These are phyloP conservation scores for Plecturocebus donacophilus DNA, from an alignment of 2,113 vertebrate species.

Conservation along the genomic window DNA sequence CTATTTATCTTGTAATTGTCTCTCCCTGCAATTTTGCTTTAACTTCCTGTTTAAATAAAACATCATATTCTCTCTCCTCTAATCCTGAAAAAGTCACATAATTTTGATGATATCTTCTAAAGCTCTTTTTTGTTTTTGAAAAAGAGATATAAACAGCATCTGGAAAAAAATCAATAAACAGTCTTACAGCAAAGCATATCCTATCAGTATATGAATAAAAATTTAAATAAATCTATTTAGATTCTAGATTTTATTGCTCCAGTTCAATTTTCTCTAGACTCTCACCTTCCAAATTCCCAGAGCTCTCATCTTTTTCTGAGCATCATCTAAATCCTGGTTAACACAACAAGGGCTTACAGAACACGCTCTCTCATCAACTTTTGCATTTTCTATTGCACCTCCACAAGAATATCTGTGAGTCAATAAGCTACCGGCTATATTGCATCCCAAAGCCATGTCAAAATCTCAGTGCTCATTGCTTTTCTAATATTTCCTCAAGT, in stretches of 20 bases:
- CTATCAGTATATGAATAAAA: not conserved
- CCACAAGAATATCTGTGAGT: not conserved
- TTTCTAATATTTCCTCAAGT: not conserved
- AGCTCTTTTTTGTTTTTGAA: not conserved
- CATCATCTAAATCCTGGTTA: not conserved
- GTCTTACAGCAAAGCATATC: not conserved
- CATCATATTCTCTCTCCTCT: not conserved
- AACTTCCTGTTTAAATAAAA: not conserved
- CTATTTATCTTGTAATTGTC: not conserved
- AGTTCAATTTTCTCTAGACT: not conserved
- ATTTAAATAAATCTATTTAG: not conserved
- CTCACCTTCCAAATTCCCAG: not conserved
- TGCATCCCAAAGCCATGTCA: not conserved
- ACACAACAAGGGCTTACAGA: not conserved
- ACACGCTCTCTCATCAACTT: not conserved
- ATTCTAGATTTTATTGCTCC: not conserved
- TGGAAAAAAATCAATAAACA: not conserved
- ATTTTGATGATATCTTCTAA: not conserved
- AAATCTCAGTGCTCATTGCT: rapidly evolving
- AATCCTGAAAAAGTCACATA: not conserved
- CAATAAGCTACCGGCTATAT: not conserved
- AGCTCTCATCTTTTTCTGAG: not conserved
- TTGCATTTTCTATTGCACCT: not conserved
- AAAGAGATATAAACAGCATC: not conserved
- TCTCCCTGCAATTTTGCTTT: not conserved